Evolutionary conservation across 1,140 invertebrate genomes (phyloP), one percentile per base, ranked within the genome.

Genomic region (Nasonia longicornis): DNA sequence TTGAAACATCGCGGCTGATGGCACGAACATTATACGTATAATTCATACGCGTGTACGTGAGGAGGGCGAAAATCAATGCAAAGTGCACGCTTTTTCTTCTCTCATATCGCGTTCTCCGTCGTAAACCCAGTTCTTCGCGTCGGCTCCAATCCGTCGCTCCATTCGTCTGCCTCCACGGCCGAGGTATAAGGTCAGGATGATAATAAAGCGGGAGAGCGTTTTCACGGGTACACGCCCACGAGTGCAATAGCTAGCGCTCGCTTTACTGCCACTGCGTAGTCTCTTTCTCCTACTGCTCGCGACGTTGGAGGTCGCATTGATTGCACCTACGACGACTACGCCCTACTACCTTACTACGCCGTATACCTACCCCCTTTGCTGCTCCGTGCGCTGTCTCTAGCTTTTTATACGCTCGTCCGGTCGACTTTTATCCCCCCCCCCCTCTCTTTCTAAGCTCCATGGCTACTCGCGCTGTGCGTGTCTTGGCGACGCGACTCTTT

Each of bases 281-380:
- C 52, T n/a, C 35, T 71, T n/a, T 38, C 69, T 71, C 20, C 31
- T 26, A 26, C 26, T 71, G 0, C 20, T 16, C 14, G 14, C 16
- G 3, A 16, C 16, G 52, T 35, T 35, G 16, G 69, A 71, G 69
- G 35, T 71, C 69, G 69, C 35, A 71, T 71, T 71, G 69, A 71
- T 71, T 42, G 69, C 35, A 71, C 26, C 31, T 29, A 67, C 14
- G 22, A 22, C 58, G n/a, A 63, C 58, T 63, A 63, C n/a, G 58
- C 58, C 58, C 20, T 63, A 63, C 58, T 63, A 22, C 31, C 31
- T 35, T 35, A 35, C 31, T 29, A 16, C 4, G 16, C 45, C 45
- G 3, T 52, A 52, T 52, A 52, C 14, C 3, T 52, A 52, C 48
- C 12, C 48, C 48, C 12, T 52, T 52, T 14, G 16, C 20, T 20